These are phyloP conservation scores for Sepioteuthis lessoniana DNA, from an alignment of 2,888 invertebrate species.

Conservation along the genomic window DNA sequence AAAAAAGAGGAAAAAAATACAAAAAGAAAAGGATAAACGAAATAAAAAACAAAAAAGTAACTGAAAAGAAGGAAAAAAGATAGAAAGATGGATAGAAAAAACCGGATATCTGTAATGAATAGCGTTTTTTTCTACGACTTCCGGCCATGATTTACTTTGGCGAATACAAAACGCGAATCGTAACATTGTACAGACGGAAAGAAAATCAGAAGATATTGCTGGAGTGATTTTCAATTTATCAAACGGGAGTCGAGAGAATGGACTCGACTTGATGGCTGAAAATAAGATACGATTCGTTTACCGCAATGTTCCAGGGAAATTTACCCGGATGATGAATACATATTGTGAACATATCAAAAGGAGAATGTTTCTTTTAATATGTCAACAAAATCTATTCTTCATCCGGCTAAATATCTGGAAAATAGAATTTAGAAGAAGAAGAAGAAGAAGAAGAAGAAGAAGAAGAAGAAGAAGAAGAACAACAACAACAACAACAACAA, in stretches of 20 bases:
- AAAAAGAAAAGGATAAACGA: background rate
- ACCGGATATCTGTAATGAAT: background rate
- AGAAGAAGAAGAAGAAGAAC: background rate
- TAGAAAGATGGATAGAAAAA: background rate
- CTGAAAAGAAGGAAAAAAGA: background rate
- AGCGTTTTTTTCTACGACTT: background rate
- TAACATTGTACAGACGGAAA: conserved; percentile 17
- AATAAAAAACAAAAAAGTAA: background rate
- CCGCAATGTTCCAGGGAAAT: background rate
- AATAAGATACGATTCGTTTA: background rate
- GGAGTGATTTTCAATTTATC: background rate
- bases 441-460: background rate
- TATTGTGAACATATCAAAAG: too few species aligned
- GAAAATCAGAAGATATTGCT: background rate
- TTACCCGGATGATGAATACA: background rate
- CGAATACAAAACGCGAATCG: background rate
- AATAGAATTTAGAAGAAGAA: too few species aligned
- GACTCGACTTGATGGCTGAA: background rate
- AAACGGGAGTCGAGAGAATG: background rate
- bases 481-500: too few species aligned
- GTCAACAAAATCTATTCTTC: too few species aligned
- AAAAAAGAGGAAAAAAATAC: background rate
- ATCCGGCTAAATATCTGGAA: background rate
- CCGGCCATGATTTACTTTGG: conserved; percentile 4
- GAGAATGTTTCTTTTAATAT: too few species aligned